Conservation (phyloP, 2,888 invertebrate genomes). For the Pristionchus maxplancki region DNA sequence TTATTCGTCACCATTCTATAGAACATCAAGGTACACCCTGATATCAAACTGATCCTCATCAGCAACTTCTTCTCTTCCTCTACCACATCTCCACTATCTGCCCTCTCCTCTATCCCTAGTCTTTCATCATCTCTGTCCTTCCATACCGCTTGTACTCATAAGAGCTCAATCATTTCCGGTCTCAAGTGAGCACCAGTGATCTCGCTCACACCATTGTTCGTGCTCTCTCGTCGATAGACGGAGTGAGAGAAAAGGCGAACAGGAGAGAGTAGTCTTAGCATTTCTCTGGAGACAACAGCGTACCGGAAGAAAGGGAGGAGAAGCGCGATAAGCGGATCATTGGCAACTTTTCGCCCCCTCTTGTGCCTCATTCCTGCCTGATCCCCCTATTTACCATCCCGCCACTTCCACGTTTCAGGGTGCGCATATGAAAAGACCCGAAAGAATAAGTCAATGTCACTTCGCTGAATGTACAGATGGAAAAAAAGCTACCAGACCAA, state of each 20-base stretch:
- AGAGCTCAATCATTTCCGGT: constrained; percentile 13
- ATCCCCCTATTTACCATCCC: neutral
- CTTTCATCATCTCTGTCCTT: neutral
- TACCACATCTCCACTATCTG: neutral
- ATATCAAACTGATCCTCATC: no score
- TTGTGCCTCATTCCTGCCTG: neutral
- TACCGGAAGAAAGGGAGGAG: neutral
- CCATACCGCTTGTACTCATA: neutral
- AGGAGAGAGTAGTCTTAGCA: constrained; percentile 20
- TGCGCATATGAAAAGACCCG: neutral
- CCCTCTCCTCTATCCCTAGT: neutral
- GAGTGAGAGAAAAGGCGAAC: neutral
- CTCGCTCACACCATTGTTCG: neutral
- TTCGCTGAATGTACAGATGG: no score
- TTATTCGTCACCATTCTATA: no score
- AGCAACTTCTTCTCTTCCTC: no score
- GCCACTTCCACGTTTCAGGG: neutral
- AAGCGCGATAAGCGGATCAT: constrained; percentile 25
- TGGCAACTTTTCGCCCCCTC: neutral
- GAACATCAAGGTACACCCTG: no score
- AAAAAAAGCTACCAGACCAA: no score
- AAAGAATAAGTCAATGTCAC: no score
- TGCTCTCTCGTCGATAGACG: neutral
- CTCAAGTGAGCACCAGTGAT: neutral
- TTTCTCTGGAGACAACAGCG: neutral